Base-by-base conservation (phyloP, 2,113 vertebrate species). In the Promerops cafer region DNA sequence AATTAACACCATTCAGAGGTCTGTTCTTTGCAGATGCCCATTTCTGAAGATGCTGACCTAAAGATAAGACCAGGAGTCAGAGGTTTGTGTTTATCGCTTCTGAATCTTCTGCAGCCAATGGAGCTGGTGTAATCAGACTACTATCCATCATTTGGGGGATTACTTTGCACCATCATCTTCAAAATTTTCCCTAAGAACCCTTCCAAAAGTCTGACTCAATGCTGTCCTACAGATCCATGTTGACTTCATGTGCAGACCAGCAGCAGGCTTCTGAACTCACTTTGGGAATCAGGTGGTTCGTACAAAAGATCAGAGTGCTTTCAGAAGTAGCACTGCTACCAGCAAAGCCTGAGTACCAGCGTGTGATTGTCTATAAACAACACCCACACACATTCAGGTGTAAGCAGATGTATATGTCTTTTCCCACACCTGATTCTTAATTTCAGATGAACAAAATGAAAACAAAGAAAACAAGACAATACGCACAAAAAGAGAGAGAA, bases 241-340 rank as follows among this genome's bases (percentile, higher is more conserved):
- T 6, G 5, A 33, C 13, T 16, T 81, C 33, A 20, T 1, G 0
- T 19, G 20, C 0, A 0, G 22, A 77, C 12, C 8, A 84, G 30
- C 42, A 59, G 8, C 16, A 78, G 35, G 31, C 12, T 84, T 84
- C 39, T 52, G 52, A 75, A 64, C 47, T n/a, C 15, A 12, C 44
- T 84, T 33, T 31, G 65, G 19, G 39, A 66, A n/a, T 75, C 31
- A 40, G 26, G 52, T 44, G 12, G 16, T 49, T 61, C 13, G 17
- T 24, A 14, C 2, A 35, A 42, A 79, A 65, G 26, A 16, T 9
- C 31, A 6, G 13, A 52, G 50, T 35, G 14, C 1, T 60, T 57
- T 64, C 31, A 20, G 14, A 76, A 89, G 10, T 7, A 60, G 11
- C 33, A 19, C 40, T 54, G 30, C 40, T 40, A 44, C 35, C 54